phyloP scores from a whole-genome alignment of 2,888 invertebrate species.

The Disparrhopalites patrizii region DNA sequence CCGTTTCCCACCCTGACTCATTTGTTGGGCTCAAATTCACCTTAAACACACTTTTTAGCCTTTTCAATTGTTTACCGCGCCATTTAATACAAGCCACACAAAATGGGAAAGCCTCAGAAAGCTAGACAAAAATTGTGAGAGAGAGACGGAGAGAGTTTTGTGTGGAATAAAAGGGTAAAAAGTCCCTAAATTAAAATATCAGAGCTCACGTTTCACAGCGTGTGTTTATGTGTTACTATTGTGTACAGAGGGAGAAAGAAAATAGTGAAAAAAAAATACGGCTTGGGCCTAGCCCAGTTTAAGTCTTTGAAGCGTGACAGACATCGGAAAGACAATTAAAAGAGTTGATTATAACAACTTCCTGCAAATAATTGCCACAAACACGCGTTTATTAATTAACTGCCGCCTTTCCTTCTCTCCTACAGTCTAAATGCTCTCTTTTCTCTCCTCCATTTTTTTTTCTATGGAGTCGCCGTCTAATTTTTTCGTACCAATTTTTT shows the following conservation, averaged over 20 bases:
- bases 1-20: no score
- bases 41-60: not conserved
- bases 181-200: conserved; percentile 26
- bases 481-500: no score
- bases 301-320: conserved; percentile 19
- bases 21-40: not conserved
- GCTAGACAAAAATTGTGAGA: no score
- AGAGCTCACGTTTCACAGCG: conserved; percentile 15
- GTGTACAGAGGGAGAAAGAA: no score
- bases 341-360: conserved; percentile 30
- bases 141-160: no score
- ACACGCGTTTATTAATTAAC: conserved; percentile 33
- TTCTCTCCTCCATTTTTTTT: no score
- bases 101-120: no score
- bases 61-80: no score
- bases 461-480: no score
- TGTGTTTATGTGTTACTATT: no score
- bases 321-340: conserved; percentile 26
- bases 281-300: not conserved
- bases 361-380: conserved; percentile 30
- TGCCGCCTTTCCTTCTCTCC: conserved; percentile 10
- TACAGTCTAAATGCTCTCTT: not conserved
- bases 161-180: conserved; percentile 5
- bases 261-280: no score
- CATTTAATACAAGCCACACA: no score